phyloP scores from a whole-genome alignment of 2,888 invertebrate species.

The Agrenia bidenticulata region DNA sequence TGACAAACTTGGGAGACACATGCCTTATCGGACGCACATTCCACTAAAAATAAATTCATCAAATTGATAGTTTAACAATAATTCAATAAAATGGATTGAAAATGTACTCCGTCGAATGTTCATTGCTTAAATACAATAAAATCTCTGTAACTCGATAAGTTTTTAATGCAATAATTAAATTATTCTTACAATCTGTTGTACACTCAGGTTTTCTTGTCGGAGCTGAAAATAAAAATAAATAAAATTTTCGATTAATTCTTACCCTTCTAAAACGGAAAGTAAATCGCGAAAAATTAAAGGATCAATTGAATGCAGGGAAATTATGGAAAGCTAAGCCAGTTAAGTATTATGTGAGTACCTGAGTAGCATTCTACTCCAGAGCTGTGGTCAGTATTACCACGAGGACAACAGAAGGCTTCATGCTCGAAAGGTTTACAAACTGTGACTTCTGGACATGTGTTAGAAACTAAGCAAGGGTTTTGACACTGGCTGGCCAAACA shows the following conservation, averaged over 20 bases:
- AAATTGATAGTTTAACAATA: no score
- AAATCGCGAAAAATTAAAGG: no score
- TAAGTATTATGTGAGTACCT: conserved; percentile 37
- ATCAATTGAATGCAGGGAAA: no score
- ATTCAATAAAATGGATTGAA: conserved; percentile 45
- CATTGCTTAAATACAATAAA: neutral
- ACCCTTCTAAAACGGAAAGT: no score
- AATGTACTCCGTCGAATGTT: conserved; percentile 65
- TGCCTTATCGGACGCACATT: conserved; percentile 74
- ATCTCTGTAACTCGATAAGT: no score
- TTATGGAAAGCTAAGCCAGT: no score
- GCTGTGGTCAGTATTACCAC: conserved; percentile 54
- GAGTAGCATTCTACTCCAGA: conserved; percentile 51
- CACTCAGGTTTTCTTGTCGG: conserved; percentile 56
- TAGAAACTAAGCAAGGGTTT: conserved; percentile 55
- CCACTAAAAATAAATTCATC: conserved; percentile 54
- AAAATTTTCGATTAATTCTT: no score
- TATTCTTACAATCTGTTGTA: conserved; percentile 5
- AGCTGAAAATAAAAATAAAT: neutral
- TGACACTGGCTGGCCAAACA: conserved; percentile 55
- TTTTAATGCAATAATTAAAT: no score
- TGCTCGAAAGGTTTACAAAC: conserved; percentile 55
- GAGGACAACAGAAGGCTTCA: conserved; percentile 54
- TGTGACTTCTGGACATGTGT: conserved; percentile 55
- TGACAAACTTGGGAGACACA: conserved; percentile 78